phyloP scores from a whole-genome alignment of 2,797 vertebrate genomes.

The Myripristis jacobus region DNA sequence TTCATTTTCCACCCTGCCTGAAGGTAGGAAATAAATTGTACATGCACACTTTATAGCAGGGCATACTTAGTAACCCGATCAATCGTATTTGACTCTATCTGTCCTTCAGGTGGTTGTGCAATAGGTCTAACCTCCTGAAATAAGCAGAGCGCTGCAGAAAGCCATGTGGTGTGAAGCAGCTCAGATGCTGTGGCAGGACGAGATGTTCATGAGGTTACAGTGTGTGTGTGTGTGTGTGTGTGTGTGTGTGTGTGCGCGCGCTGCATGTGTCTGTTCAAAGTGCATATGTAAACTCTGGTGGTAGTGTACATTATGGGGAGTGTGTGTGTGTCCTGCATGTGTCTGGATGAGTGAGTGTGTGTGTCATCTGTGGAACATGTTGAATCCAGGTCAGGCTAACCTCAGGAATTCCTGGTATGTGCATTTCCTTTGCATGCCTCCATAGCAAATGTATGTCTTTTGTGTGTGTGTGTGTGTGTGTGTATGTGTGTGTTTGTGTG shows the following conservation, averaged over 20 bases:
- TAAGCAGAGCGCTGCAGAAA: background rate
- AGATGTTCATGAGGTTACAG: constrained; percentile 5
- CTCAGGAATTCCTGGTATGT: constrained; percentile 77
- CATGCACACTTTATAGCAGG: no score
- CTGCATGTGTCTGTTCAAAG: no score
- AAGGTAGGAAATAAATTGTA: no score
- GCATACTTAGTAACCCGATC: no score
- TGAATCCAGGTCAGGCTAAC: constrained; percentile 72
- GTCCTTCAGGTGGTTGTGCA: background rate
- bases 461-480: constrained; percentile 7
- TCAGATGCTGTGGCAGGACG: constrained; percentile 43
- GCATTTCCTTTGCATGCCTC: constrained; percentile 46
- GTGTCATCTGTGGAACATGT: constrained; percentile 44
- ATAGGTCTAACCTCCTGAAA: background rate
- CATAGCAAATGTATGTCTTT: constrained; percentile 37
- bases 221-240: constrained; percentile 11
- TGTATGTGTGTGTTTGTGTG: constrained; percentile 14
- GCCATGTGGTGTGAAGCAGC: constrained; percentile 51
- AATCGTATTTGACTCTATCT: background rate
- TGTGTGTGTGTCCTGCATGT: background rate
- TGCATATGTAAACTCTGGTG: constrained; percentile 22
- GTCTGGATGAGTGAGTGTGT: background rate
- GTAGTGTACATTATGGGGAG: constrained; percentile 29
- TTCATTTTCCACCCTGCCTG: no score
- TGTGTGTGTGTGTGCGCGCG: constrained; percentile 1